Evolutionary conservation across 2,888 invertebrate genomes (phyloP), one percentile per base, ranked within the genome.

Genomic region (Agonopterix heracliana): DNA sequence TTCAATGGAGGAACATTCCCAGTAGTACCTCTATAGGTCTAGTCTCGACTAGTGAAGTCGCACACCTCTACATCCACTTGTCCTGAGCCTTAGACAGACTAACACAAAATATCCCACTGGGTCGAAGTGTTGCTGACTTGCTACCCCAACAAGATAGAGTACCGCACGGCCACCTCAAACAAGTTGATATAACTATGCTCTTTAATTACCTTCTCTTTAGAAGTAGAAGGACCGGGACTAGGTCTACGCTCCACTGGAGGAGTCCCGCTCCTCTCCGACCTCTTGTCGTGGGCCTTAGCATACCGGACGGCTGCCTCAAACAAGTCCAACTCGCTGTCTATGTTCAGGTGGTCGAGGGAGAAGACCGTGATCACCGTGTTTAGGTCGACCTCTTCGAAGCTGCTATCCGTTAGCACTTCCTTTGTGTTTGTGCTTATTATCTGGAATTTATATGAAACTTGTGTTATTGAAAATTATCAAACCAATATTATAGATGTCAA

Each of bases 371-470:
- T 87, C 35, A 96, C 81, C 0, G 96, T 96, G 45, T 91, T 91
- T 1, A 93, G 73, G 61, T 95, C 94, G 0, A 94, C 92, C 50
- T 96, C 95, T 54, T 93, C 92, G 78, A 96, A 96, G 63, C 93
- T 94, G 13, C 91, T 89, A 71, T 95, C 94, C 0, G 90, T 90
- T 3, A 96, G 71, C 0, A 96, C 94, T 60, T 94, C 93, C 55
- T 92, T 91, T 0, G 96, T 96, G 64, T 93, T 92, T 17, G 91
- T 91, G 60, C 93, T 92, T 50, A 96, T 95, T 47, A 96, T 93
- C 91, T 94, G 78, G 10, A 82, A 63, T 12, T 26, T 26, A 26
- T 26, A 26, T 26, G 1, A 26, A 26, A 26, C 26, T 26, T 5
- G 26, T 26, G 26, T 26, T 26, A 26, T 5, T 35, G 35, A 8